A percentile compares a stretch with the other conserved stretches of the same genome.
These are phyloP conservation scores for Acanthurus tractus DNA, from an alignment of 2,797 vertebrate genomes.

Conservation along the genomic window DNA sequence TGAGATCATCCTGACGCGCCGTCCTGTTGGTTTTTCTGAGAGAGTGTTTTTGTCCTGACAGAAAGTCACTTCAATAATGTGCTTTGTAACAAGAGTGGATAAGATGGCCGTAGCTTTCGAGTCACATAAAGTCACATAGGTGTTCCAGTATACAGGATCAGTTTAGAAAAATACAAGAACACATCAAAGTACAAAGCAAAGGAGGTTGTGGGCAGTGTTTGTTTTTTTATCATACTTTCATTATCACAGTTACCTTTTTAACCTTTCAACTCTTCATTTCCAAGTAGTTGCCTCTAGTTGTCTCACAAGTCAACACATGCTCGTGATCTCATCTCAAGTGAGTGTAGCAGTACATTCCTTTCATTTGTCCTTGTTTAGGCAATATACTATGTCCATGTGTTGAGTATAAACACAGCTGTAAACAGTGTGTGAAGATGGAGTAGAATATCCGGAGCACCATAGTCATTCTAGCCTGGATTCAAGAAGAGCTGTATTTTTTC, in stretches of 20 bases:
- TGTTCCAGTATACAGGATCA: conserved; percentile 30
- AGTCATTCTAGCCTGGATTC: conserved; percentile 30
- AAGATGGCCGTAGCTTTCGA: conserved; percentile 46
- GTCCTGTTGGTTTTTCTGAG: conserved; percentile 35
- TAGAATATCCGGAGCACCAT: conserved; percentile 37
- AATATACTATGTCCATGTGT: conserved; percentile 17
- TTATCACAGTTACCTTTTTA: conserved; percentile 3
- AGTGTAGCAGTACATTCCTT: conserved; percentile 26
- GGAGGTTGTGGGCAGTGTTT: conserved; percentile 54
- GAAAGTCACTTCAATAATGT: conserved; percentile 44
- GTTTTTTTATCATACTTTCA: conserved; percentile 20
- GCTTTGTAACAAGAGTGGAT: conserved; percentile 54
- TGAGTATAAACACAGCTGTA: conserved; percentile 45
- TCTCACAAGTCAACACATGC: conserved; percentile 36
- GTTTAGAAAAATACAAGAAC: conserved; percentile 44
- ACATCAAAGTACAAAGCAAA: conserved; percentile 43
- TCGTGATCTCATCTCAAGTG: not conserved
- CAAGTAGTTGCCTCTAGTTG: conserved; percentile 11
- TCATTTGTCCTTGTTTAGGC: conserved; percentile 26
- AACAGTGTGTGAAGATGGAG: conserved; percentile 33
- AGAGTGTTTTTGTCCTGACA: conserved; percentile 28
- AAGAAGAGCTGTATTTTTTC: conserved; percentile 36
- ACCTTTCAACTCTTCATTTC: conserved; percentile 6
- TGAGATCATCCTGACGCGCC: conserved; percentile 44
- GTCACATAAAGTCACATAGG: conserved; percentile 51